A percentile compares a stretch with the other conserved stretches of the same genome.
These are phyloP conservation scores for Pachycephus smyrnensis DNA, from an alignment of 2,888 invertebrate genomes.

Conservation along the genomic window DNA sequence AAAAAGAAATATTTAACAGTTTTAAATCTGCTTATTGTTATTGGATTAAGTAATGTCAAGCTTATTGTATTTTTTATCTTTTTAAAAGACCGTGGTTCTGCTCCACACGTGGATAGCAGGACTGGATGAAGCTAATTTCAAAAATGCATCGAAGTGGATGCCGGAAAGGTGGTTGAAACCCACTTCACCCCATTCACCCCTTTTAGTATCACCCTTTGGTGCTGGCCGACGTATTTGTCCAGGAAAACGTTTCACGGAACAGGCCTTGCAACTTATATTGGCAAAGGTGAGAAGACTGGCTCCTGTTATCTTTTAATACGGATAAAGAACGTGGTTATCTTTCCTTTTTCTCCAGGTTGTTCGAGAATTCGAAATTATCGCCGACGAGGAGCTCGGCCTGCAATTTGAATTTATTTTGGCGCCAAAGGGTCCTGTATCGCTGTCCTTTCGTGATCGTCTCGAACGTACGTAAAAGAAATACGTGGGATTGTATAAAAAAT, in stretches of 20 bases:
- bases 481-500: conserved; percentile 12
- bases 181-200: conserved; percentile 70
- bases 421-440: conserved; percentile 79
- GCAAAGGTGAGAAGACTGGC: conserved; percentile 72
- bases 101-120: conserved; percentile 89
- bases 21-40: neutral
- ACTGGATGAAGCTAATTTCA: conserved; percentile 80
- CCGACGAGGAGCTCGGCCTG: conserved; percentile 76
- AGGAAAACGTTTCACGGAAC: conserved; percentile 85
- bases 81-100: conserved; percentile 77
- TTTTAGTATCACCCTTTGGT: conserved; percentile 84
- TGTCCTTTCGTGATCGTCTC: conserved; percentile 70
- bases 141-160: conserved; percentile 75
- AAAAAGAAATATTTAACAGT: neutral
- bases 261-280: conserved; percentile 79
- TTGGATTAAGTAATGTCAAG: neutral
- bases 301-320: neutral
- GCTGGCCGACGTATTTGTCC: conserved; percentile 85
- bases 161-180: conserved; percentile 83
- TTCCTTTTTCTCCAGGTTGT: conserved; percentile 70
- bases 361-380: conserved; percentile 78
- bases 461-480: conserved; percentile 34
- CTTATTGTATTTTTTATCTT: neutral
- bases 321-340: neutral
- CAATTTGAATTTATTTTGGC: conserved; percentile 86